Evolutionary conservation across 64 coral and sea anemone genomes (phyloP), one percentile per base, ranked within the genome.

Genomic region (Montipora capricornis): DNA sequence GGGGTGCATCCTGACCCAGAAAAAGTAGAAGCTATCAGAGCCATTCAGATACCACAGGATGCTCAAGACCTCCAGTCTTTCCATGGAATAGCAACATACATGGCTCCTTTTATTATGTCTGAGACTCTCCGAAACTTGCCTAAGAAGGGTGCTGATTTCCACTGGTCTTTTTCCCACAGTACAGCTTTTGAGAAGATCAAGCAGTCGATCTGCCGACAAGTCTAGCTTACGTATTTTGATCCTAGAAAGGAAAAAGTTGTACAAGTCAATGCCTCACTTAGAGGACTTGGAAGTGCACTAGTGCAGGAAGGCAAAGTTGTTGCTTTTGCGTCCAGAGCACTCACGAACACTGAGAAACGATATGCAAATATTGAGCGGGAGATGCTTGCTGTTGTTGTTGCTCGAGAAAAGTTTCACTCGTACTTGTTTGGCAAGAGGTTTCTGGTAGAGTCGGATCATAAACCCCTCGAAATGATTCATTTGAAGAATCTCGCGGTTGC

Each of bases 131-230:
- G 52, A 10, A 55, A 55, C 52, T 10, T 55, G 52, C 52, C 4
- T 10, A 55, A 55, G 9, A 55, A 55, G 52, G 52, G 9, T 10
- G 2, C 52, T 55, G 52, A 55, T 55, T 55, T 55, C 46, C 78
- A 89, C 61, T 83, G 92, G 92, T 74, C 62, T 44, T 15, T 45
- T 17, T 48, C 37, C 20, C 79, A 94, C 49, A 48, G 75, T 2
- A 49, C 47, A 60, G 92, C 86, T 16, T 89, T 94, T 51, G 55
- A 94, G 14, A 80, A 47, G 44, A 20, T 94, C 51, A 89, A 94
- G 48, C 64, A 46, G 5, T 9, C 55, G 13, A 45, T 87, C 17
- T 44, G 55, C 4, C 16, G 4, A 44, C 29, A 87, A 9, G 62
- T 47, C 13, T 47, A 26, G 5, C 83, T 69, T 3, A 46, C 69